Conservation (phyloP, 1,140 invertebrate genomes). For the Solenopsis fugax region DNA sequence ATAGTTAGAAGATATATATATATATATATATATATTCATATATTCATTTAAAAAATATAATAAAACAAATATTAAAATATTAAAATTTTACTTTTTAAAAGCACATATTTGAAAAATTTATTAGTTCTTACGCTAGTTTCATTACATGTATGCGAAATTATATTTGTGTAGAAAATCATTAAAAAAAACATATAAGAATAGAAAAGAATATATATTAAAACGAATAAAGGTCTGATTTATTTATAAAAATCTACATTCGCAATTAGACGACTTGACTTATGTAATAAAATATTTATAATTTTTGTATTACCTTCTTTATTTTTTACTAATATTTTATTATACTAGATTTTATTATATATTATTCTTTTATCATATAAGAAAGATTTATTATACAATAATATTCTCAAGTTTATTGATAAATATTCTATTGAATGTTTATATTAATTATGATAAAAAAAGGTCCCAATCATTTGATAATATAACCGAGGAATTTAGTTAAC, state of each 20-base stretch:
- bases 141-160: neutral
- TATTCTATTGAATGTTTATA: neutral
- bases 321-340: too few species aligned
- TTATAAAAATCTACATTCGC: constrained; percentile 1
- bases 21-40: too few species aligned
- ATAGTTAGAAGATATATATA: too few species aligned
- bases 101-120: constrained; percentile 1
- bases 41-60: neutral
- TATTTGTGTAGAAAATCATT: constrained; percentile 4
- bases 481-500: neutral
- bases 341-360: too few species aligned
- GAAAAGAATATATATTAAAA: neutral
- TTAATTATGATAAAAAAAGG: neutral
- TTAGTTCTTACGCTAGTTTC: neutral
- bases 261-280: neutral
- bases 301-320: neutral
- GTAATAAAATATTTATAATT: neutral
- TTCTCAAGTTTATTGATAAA: neutral
- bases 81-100: neutral
- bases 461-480: neutral
- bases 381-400: neutral
- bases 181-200: neutral
- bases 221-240: neutral
- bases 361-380: neutral
- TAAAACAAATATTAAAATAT: neutral